These are phyloP conservation scores for Miichthys miiuy DNA, from an alignment of 2,797 vertebrate species.

Conservation along the genomic window DNA sequence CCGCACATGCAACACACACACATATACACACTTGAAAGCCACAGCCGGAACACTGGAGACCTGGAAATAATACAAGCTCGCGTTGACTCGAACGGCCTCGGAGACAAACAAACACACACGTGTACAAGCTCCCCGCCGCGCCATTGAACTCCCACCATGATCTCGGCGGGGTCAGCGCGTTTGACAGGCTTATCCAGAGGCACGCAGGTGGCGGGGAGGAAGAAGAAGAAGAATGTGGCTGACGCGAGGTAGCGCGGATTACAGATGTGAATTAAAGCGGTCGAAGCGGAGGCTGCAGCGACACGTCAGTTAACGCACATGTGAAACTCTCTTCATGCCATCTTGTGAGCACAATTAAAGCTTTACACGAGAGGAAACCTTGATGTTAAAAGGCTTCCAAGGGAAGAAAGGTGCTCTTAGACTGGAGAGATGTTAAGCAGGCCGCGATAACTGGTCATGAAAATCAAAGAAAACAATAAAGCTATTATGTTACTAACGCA, in stretches of 20 bases:
- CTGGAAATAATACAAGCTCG: constrained; percentile 47
- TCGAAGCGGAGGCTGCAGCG: constrained; percentile 1
- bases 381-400: neutral
- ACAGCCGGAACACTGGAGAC: constrained; percentile 27
- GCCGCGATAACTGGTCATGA: neutral
- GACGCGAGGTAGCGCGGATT: neutral
- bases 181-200: constrained; percentile 49
- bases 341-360: neutral
- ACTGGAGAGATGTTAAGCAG: no score
- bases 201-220: constrained; percentile 16
- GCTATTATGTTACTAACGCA: neutral
- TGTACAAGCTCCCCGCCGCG: constrained; percentile 18
- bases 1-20: constrained; percentile 25
- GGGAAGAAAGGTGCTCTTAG: no score
- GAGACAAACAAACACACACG: constrained; percentile 45
- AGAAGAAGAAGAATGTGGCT: neutral
- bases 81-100: constrained; percentile 38
- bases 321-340: neutral
- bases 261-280: constrained; percentile 34
- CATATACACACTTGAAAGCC: neutral
- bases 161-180: constrained; percentile 27
- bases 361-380: neutral
- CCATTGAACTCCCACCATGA: constrained; percentile 34
- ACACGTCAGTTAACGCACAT: neutral
- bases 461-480: neutral